These are phyloP conservation scores for Sebastiscus tertius DNA, from an alignment of 2,797 vertebrate genomes.

Conservation along the genomic window DNA sequence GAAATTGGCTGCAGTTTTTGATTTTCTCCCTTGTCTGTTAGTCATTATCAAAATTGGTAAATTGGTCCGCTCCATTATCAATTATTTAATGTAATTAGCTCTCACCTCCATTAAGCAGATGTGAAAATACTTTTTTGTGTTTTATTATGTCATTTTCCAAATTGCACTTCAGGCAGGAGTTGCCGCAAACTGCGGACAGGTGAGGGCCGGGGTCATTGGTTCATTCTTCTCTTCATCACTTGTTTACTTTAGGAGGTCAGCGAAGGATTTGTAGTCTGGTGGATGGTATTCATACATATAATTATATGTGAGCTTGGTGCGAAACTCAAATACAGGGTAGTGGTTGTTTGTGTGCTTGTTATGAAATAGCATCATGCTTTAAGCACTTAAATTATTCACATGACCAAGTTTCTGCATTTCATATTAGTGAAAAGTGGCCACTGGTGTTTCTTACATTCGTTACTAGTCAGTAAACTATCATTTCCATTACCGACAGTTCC, in stretches of 20 bases:
- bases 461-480: background rate
- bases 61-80: constrained; percentile 89
- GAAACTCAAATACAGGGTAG: constrained; percentile 2
- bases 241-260: constrained; percentile 59
- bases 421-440: background rate
- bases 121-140: constrained; percentile 83
- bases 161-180: constrained; percentile 76
- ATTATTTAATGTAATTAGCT: constrained; percentile 91
- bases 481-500: constrained; percentile 1
- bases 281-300: background rate
- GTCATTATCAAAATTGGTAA: constrained; percentile 93
- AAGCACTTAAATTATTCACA: background rate
- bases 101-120: constrained; percentile 83
- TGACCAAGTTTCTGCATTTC: background rate
- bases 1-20: constrained; percentile 78
- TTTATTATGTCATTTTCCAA: constrained; percentile 82
- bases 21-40: constrained; percentile 86
- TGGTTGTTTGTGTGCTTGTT: background rate
- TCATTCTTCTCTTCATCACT: constrained; percentile 57
- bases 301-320: background rate
- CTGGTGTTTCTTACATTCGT: background rate
- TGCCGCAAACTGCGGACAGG: constrained; percentile 71
- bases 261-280: constrained; percentile 19
- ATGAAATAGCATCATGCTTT: background rate
- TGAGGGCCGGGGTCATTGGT: constrained; percentile 71